Evolutionary conservation across 2,113 vertebrate species (phyloP), one percentile per base, ranked within the genome.

Genomic region (Thryonomys swinderianus): DNA sequence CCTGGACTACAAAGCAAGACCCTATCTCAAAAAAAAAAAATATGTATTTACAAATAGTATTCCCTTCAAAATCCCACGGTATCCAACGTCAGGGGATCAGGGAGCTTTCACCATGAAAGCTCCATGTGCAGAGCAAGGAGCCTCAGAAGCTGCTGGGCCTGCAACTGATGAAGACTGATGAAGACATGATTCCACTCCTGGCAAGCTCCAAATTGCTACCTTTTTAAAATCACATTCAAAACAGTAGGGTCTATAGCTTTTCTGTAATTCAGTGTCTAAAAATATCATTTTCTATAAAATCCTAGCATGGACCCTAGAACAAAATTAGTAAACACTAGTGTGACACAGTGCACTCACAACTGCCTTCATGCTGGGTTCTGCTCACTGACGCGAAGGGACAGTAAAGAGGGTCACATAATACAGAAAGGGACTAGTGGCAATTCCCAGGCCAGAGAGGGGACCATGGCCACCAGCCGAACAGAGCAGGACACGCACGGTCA

Each of bases 1-100:
- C n/a, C n/a, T n/a, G n/a, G n/a, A n/a, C n/a, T n/a, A n/a, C n/a
- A n/a, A n/a, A n/a, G n/a, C n/a, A n/a, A n/a, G n/a, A n/a, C n/a
- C n/a, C n/a, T n/a, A n/a, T n/a, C n/a, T n/a, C n/a, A 42, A 78
- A 83, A 66, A 73, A 67, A 34, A n/a, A 67, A 73, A 45, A 45
- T 2, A 62, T 45, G n/a, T 55, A 84, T 62, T 95, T 89, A 64
- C 7, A 51, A 37, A 80, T 23, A 66, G 14, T 34, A 57, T 81
- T 40, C 59, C 45, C 71, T 85, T 88, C 30, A 91, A 92, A 42
- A 93, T 73, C 10, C 93, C 42, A 61, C 25, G 51, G 32, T 79
- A 90, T 48, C 42, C 64, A 51, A 83, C 45, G 87, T 84, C 55
- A 62, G 48, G 48, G 48, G 48, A 51, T 5, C 37, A 61, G 73